Base-by-base conservation (phyloP, 2,113 vertebrate species). In the Sylvia atricapilla region DNA sequence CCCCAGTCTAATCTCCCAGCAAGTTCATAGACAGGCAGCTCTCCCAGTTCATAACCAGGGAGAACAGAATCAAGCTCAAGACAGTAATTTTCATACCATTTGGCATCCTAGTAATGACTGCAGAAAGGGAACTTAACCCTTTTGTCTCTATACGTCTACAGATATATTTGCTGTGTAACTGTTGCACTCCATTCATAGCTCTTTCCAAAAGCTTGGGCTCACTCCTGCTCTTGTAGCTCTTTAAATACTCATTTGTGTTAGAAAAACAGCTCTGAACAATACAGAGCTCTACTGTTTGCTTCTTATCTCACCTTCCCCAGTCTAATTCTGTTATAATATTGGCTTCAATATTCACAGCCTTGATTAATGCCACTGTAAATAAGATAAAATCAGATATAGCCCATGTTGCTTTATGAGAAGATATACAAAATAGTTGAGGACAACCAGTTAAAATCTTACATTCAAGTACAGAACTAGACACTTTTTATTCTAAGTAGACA, bases 251-350 rank as follows among this genome's bases (percentile, higher is more conserved):
- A 1, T 94, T 96, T 1, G 0, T 74, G 50, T 47, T 63, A 95
- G 58, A 85, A 87, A 83, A 90, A 4, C 67, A 90, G 46, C 55
- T 87, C 55, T 73, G 50, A 93, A 90, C 41, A 93, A 63, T 69
- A 79, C 28, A 82, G 62, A 25, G 55, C 37, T 87, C 62, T 53
- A 73, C 21, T 76, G 70, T 67, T 30, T 83, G 49, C 53, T 89
- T 82, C 89, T 94, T 95, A 95, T 96, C 93, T 95, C 87, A 95
- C 82, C 63, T 94, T 89, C 27, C 8, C 74, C 75, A 85, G 91
- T 30, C 87, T 91, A 97, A 94, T 89, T 67, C 89, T 91, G 37
- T 76, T 91, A 39, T 35, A 94, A 80, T 59, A 66, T 74, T 87
- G 63, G 74, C 89, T 87, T 93, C 68, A 87, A 59, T 79, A 89